Base-by-base conservation (phyloP, 2,113 vertebrate species). In the Nycticryphes semicollaris region DNA sequence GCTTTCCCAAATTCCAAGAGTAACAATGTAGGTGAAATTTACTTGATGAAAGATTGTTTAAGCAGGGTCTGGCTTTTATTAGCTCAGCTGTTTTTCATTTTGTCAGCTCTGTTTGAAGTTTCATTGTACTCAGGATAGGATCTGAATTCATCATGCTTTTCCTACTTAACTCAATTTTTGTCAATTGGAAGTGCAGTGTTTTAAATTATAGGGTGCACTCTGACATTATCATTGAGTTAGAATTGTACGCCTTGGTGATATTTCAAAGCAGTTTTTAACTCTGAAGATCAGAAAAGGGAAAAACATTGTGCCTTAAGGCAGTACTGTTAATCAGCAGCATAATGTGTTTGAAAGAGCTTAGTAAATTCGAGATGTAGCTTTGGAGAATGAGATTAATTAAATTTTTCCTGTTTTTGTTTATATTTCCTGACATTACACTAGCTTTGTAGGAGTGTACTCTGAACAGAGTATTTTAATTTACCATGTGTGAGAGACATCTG, bases 201-300 rank as follows among this genome's bases (percentile, higher is more conserved):
- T 93, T 93, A 69, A 96, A 95, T 97, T 96, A 96, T 21, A 80
- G 88, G 54, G 50, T 94, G 74, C 89, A 94, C 75, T 83, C 89
- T 1, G 2, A 47, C 3, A 8, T 68, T 91, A 72, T 80, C 23
- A 5, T 51, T 95, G 90, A 63, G 50, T 81, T 91, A 92, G 68
- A 68, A 56, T 60, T 82, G 56, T 81, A 45, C 75, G 66, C 70
- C 91, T 93, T 35, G 6, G 30, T 94, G 84, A 89, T 64, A 63
- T 85, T 97, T 87, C 84, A 96, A 93, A 96, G 87, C 69, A 67
- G 35, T 92, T 90, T 77, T 64, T 90, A 91, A 59, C 51, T 95
- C 77, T 37, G 8, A 57, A 93, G 72, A 89, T 39, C 67, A 68
- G 95, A 89, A 95, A 47, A 72, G 89, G 33, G 25, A 67, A 77